Percentiles rank a stretch among this genome's conserved stretches.
These are phyloP conservation scores for Penelope pileata DNA, from an alignment of 2,113 vertebrate species.

Conservation along the genomic window DNA sequence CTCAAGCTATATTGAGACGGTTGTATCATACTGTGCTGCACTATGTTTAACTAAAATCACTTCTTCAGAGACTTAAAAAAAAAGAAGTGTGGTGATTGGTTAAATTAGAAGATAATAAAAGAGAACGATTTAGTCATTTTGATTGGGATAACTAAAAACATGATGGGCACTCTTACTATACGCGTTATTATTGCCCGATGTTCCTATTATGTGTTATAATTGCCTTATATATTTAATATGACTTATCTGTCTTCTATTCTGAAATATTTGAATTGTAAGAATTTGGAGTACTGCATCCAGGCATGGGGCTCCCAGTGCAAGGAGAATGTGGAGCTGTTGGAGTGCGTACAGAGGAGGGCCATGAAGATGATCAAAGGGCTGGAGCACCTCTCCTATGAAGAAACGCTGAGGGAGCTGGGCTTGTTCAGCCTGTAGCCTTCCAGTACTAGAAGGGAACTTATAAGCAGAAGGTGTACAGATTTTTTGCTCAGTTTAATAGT, in stretches of 20 bases:
- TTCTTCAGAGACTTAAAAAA: not conserved
- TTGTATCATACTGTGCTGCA: not conserved
- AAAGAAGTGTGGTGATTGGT: not conserved
- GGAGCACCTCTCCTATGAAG: no score
- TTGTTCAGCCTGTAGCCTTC: no score
- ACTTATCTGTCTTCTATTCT: not conserved
- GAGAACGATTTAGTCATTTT: not conserved
- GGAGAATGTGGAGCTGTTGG: no score
- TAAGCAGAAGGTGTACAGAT: no score
- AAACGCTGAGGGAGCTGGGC: no score
- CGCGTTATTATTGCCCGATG: no score
- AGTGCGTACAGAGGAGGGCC: no score
- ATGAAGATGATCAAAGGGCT: no score
- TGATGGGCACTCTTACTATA: not conserved
- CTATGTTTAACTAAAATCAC: not conserved
- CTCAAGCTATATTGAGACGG: not conserved
- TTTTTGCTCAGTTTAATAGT: no score
- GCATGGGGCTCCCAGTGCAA: no score
- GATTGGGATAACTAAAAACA: not conserved
- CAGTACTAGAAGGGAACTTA: no score
- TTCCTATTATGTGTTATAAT: not conserved
- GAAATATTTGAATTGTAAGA: not conserved
- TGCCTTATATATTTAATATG: not conserved
- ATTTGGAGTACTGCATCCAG: no score
- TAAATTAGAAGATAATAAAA: not conserved